phyloP scores from a whole-genome alignment of 2,888 invertebrate species.

The Eudemis profundana region DNA sequence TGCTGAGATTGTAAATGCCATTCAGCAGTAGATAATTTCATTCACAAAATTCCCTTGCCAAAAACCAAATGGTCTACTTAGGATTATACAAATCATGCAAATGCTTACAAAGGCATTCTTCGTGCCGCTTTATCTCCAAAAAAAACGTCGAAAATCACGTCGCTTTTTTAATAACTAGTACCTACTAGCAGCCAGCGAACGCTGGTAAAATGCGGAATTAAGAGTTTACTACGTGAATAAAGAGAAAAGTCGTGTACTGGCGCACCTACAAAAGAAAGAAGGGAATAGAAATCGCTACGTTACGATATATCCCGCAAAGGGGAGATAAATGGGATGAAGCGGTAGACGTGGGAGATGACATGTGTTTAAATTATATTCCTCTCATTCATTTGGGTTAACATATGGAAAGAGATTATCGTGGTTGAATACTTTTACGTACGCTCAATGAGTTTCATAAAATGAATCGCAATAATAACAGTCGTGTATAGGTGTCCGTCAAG shows the following conservation, averaged over 20 bases:
- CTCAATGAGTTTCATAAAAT: slow-evolving; percentile 39
- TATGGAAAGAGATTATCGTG: slow-evolving; percentile 60
- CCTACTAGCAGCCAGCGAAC: too few species aligned
- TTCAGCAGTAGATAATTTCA: background rate
- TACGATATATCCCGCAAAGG: slow-evolving; percentile 57
- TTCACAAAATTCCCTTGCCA: background rate
- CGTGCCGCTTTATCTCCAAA: background rate
- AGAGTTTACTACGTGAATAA: background rate
- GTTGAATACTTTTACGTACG: slow-evolving; percentile 53
- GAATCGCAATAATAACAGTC: too few species aligned
- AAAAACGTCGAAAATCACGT: background rate
- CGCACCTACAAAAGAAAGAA: slow-evolving; percentile 38
- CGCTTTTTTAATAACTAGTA: background rate
- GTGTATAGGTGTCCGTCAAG: too few species aligned
- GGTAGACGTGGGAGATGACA: slow-evolving; percentile 65
- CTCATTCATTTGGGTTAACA: slow-evolving; percentile 56
- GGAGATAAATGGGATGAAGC: slow-evolving; percentile 54
- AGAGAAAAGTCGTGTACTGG: background rate
- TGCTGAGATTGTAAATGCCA: background rate
- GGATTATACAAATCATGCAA: background rate
- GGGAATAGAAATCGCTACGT: slow-evolving; percentile 25
- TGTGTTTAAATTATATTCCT: slow-evolving; percentile 66
- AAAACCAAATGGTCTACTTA: background rate
- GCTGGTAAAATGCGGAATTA: background rate
- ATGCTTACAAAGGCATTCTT: background rate